Conservation (phyloP, 2,888 invertebrate species). For the Pogonocherus hispidulus region DNA sequence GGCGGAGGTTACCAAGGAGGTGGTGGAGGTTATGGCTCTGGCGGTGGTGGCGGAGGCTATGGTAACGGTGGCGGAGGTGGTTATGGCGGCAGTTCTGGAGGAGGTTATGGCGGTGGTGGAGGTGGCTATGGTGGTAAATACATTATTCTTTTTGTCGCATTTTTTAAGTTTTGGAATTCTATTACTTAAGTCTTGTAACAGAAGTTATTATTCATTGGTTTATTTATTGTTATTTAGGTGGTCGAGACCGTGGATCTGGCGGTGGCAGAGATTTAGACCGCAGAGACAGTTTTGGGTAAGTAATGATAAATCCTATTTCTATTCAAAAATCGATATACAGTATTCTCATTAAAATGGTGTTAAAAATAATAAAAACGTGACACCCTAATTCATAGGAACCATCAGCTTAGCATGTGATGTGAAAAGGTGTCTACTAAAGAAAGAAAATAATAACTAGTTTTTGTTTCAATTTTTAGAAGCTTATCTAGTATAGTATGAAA, state of each 20-base stretch:
- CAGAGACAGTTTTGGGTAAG: constrained; percentile 75
- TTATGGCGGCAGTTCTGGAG: constrained; percentile 45
- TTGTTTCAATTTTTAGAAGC: too few relatives aligned
- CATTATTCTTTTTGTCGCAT: constrained; percentile 21
- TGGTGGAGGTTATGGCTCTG: constrained; percentile 42
- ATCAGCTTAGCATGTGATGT: too few relatives aligned
- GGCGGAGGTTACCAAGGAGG: constrained; percentile 48
- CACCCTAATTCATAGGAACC: neutral
- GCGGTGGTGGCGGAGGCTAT: constrained; percentile 54
- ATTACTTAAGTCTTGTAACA: too few relatives aligned
- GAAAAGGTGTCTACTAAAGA: too few relatives aligned
- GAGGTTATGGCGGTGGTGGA: constrained; percentile 34
- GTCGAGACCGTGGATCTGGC: constrained; percentile 68
- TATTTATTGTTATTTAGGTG: constrained; percentile 57
- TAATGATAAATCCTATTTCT: constrained; percentile 41
- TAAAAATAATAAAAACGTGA: neutral
- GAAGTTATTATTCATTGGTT: neutral
- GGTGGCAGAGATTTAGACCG: constrained; percentile 72
- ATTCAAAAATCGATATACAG: neutral
- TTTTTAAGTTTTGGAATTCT: neutral
- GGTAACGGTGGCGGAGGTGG: constrained; percentile 66
- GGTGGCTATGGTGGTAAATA: constrained; percentile 54
- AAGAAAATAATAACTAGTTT: too few relatives aligned
- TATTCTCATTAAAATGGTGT: neutral
- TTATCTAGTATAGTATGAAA: too few relatives aligned